Conservation (phyloP, 2,797 vertebrate genomes). For the Amblyopsis hoosieri region DNA sequence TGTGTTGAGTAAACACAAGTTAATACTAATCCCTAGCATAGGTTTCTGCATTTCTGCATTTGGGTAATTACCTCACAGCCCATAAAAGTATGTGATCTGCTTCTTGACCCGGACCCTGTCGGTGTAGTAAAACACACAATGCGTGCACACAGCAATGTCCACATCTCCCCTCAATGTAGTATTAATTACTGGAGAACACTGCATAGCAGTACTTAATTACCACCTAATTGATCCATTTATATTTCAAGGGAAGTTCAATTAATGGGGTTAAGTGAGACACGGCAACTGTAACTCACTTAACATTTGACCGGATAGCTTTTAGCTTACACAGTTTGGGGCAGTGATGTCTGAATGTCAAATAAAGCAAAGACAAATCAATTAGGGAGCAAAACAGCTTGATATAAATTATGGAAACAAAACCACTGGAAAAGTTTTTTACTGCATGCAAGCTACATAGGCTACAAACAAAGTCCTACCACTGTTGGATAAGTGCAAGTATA, state of each 20-base stretch:
- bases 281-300: conserved; percentile 73
- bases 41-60: conserved; percentile 36
- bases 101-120: conserved; percentile 13
- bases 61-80: conserved; percentile 39
- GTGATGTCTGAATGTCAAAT: conserved; percentile 61
- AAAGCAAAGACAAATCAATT: conserved; percentile 46
- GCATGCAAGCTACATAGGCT: too few relatives aligned
- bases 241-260: conserved; percentile 70
- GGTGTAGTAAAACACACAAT: background rate
- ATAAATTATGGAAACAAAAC: too few relatives aligned
- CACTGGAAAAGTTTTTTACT: too few relatives aligned
- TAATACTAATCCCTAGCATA: conserved; percentile 67
- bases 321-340: conserved; percentile 61
- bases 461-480: too few relatives aligned
- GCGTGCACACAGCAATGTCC: conserved; percentile 30
- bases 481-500: too few relatives aligned
- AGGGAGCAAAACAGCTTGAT: conserved; percentile 1
- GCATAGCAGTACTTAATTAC: conserved; percentile 78
- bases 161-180: conserved; percentile 67
- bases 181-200: conserved; percentile 76
- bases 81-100: conserved; percentile 26
- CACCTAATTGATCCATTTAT: conserved; percentile 78
- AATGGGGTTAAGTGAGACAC: conserved; percentile 73
- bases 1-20: conserved; percentile 78
- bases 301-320: conserved; percentile 71